Percentiles rank a stretch among this genome's conserved stretches.
Conservation (phyloP, 2,113 vertebrate genomes). For the Rutilus rutilus region DNA sequence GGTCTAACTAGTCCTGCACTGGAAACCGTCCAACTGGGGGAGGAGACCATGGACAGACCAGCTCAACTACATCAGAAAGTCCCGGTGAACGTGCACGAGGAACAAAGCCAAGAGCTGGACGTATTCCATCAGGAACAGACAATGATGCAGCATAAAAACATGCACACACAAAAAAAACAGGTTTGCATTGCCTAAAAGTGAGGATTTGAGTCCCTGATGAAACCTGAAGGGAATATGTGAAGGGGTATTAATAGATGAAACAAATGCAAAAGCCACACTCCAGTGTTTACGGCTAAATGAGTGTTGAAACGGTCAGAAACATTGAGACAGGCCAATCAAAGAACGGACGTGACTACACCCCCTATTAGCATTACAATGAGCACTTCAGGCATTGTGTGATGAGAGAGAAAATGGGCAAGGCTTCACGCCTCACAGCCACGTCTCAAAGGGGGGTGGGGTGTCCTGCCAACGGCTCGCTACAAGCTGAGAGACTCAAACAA, state of each 20-base stretch:
- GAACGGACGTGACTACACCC: constrained; percentile 26
- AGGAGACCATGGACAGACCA: neutral
- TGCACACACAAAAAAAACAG: neutral
- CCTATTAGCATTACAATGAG: constrained; percentile 67
- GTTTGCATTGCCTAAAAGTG: neutral
- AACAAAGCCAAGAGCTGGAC: constrained; percentile 40
- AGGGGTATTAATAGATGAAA: neutral
- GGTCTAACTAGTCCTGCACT: constrained; percentile 18
- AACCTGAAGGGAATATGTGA: too few relatives aligned
- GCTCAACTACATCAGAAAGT: constrained; percentile 14
- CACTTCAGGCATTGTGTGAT: constrained; percentile 57
- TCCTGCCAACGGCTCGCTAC: constrained; percentile 36
- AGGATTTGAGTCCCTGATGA: neutral
- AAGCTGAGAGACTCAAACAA: constrained; percentile 4
- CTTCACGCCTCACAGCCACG: constrained; percentile 55
- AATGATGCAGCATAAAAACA: constrained; percentile 46
- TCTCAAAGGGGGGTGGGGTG: constrained; percentile 1
- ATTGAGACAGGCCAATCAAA: constrained; percentile 32
- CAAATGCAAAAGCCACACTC: neutral
- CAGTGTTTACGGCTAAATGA: constrained; percentile 26
- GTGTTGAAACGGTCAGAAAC: neutral
- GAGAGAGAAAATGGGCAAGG: constrained; percentile 45
- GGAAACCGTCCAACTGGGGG: constrained; percentile 16
- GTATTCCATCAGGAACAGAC: constrained; percentile 20
- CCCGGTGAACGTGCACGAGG: constrained; percentile 5